Evolutionary conservation across 2,888 invertebrate species (phyloP).

Genomic region (Andrena haemorrhoa): DNA sequence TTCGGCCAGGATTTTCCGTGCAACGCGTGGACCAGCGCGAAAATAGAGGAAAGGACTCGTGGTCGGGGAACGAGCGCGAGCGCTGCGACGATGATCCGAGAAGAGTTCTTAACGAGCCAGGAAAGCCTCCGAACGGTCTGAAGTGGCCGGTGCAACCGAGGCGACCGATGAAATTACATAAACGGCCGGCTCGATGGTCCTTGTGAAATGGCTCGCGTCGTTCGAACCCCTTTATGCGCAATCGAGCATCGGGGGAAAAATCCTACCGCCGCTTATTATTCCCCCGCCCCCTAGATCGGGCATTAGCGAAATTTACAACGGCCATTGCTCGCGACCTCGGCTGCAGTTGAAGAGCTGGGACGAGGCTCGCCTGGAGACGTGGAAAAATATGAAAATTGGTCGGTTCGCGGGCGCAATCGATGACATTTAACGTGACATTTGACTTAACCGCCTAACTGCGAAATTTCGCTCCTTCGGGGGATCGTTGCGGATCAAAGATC

Average conservation of each 20-base stretch:
- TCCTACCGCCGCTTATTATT: slow-evolving; percentile 22
- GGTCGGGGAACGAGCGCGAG: not conserved
- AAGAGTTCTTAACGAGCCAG: slow-evolving; percentile 39
- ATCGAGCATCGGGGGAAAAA: not conserved
- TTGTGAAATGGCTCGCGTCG: slow-evolving; percentile 24
- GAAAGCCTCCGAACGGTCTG: slow-evolving; percentile 27
- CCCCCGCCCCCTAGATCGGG: not conserved
- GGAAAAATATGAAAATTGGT: slow-evolving; percentile 61
- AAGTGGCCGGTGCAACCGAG: slow-evolving; percentile 20
- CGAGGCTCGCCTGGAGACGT: slow-evolving; percentile 8
- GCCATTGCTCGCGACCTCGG: not conserved
- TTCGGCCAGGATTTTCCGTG: slow-evolving; percentile 47
- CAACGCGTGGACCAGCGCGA: not conserved
- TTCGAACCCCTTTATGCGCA: slow-evolving; percentile 20
- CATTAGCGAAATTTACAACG: slow-evolving; percentile 25
- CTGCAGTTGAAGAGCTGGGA: not conserved
- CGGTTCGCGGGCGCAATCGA: slow-evolving; percentile 60
- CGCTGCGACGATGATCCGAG: not conserved
- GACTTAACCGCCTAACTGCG: slow-evolving; percentile 48
- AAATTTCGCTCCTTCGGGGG: slow-evolving; percentile 64
- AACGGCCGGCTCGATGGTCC: slow-evolving; percentile 27
- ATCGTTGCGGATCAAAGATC: slow-evolving; percentile 57
- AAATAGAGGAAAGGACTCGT: slow-evolving; percentile 26
- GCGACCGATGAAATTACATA: slow-evolving; percentile 45
- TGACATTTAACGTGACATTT: slow-evolving; percentile 72